Conservation (phyloP, 2,888 invertebrate species). For the Chymomyza fuscimana region DNA sequence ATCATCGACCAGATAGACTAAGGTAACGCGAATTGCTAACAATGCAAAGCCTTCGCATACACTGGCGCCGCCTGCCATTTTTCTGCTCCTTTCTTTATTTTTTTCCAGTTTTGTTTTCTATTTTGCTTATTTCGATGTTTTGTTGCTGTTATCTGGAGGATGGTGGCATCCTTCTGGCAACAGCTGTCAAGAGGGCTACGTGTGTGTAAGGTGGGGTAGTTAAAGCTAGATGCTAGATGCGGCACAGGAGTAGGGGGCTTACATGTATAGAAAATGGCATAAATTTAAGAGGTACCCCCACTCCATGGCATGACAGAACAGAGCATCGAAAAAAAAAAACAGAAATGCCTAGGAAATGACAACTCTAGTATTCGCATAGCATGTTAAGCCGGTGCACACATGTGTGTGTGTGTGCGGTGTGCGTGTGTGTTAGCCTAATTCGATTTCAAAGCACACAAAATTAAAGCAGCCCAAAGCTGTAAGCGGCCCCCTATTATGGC, state of each 20-base stretch:
- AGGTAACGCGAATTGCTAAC: slow-evolving; percentile 66
- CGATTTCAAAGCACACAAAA: slow-evolving; percentile 64
- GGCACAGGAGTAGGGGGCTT: background rate
- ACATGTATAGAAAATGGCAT: slow-evolving; percentile 30
- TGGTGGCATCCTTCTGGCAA: slow-evolving; percentile 49
- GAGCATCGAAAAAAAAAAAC: slow-evolving; percentile 15
- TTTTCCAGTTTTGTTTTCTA: slow-evolving; percentile 21
- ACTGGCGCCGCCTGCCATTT: slow-evolving; percentile 43
- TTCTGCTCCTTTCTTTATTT: background rate
- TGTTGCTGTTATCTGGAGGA: slow-evolving; percentile 47
- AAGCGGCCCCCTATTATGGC: background rate
- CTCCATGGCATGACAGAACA: slow-evolving; percentile 11
- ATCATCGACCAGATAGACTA: slow-evolving; percentile 2
- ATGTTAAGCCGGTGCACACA: slow-evolving; percentile 3
- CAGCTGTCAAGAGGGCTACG: slow-evolving; percentile 70
- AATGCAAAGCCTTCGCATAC: slow-evolving; percentile 59
- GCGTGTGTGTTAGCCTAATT: slow-evolving; percentile 48
- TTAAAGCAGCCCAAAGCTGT: slow-evolving; percentile 46
- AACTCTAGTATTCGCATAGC: slow-evolving; percentile 33
- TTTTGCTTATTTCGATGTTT: slow-evolving; percentile 63
- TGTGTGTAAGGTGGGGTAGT: slow-evolving; percentile 35
- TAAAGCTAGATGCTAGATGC: background rate
- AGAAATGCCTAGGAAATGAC: slow-evolving; percentile 43
- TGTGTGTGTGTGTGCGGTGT: slow-evolving; percentile 10
- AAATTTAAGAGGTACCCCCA: slow-evolving; percentile 44